Conservation (phyloP, 2,888 invertebrate species). For the Chloromyia formosa region DNA sequence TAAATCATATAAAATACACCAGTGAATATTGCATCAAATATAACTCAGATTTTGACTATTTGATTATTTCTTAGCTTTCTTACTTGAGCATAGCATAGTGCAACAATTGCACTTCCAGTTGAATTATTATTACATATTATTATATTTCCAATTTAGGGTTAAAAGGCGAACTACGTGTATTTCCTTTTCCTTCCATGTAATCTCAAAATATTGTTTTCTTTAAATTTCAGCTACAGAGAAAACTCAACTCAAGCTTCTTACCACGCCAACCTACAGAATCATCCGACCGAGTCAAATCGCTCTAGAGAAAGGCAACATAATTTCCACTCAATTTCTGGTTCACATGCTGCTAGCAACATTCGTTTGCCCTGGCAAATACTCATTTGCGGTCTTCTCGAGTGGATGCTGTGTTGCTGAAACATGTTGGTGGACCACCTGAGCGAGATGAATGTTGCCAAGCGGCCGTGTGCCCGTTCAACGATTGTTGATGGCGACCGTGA, state of each 20-base stretch:
- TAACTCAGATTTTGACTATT: too few species aligned
- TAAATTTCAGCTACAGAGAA: neutral
- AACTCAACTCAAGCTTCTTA: neutral
- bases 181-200: too few species aligned
- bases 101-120: too few species aligned
- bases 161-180: too few species aligned
- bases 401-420: neutral
- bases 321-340: constrained; percentile 17
- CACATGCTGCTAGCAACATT: constrained; percentile 2
- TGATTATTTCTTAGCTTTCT: too few species aligned
- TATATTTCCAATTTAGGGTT: too few species aligned
- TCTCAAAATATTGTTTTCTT: neutral
- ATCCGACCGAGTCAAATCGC: neutral
- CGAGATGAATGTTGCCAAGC: neutral
- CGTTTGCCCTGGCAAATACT: too few species aligned
- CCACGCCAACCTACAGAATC: neutral
- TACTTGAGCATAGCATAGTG: too few species aligned
- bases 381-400: neutral
- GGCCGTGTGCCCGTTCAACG: neutral
- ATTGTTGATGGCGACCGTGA: constrained; percentile 13
- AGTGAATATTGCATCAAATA: too few species aligned
- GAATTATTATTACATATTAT: too few species aligned
- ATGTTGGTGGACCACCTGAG: constrained; percentile 30
- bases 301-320: neutral
- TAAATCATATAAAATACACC: too few species aligned